Percentiles rank a stretch among this genome's conserved stretches.
Evolutionary conservation across 2,888 invertebrate species (phyloP).

Genomic region (Drosophila limbata): DNA sequence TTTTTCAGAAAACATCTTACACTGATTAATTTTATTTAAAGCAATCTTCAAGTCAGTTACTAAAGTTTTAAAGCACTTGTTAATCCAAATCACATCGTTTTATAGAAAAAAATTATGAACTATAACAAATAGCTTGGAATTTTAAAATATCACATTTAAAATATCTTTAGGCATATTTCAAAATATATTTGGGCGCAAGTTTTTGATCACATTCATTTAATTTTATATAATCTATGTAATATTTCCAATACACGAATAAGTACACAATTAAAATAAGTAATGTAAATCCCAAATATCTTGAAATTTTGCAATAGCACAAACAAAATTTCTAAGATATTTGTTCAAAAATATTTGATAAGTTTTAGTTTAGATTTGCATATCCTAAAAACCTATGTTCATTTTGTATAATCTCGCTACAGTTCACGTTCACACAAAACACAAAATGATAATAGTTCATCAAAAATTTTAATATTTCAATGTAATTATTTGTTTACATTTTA

Average conservation of each 20-base stretch:
- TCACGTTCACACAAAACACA: not conserved
- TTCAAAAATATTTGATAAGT: not conserved
- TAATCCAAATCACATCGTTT: not conserved
- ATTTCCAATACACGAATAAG: not conserved
- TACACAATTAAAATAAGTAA: not conserved
- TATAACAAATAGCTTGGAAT: not conserved
- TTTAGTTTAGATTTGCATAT: not conserved
- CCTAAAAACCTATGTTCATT: not conserved
- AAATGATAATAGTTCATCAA: not conserved
- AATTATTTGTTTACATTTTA: not conserved
- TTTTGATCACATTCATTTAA: not conserved
- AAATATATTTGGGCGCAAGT: not conserved
- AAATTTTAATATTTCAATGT: conserved; percentile 14
- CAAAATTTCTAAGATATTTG: not conserved
- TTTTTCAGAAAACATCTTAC: not conserved
- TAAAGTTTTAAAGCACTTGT: conserved; percentile 1
- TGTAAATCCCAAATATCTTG: not conserved
- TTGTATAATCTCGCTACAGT: not conserved
- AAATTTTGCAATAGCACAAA: not conserved
- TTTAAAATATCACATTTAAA: not conserved
- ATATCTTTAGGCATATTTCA: not conserved
- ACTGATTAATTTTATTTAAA: not conserved
- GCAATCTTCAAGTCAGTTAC: conserved; percentile 6
- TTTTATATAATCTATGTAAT: not conserved
- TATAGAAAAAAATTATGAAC: not conserved